Evolutionary conservation across 2,113 vertebrate genomes (phyloP), one percentile per base, ranked within the genome.

Genomic region (Perca flavescens): DNA sequence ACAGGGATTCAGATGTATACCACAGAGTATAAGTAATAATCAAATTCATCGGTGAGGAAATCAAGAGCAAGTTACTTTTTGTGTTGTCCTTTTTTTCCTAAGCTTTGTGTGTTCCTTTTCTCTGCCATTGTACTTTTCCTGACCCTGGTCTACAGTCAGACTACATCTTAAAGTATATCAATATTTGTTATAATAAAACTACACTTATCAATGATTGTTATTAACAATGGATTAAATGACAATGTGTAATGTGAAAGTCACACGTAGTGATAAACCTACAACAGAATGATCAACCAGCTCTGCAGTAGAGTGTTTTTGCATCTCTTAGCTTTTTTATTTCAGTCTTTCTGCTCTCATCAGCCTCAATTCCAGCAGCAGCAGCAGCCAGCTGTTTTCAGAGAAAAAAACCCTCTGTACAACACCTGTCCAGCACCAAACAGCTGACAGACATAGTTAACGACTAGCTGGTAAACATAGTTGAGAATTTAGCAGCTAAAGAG

Each of bases 401-500:
- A 28, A 71, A n/a, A 22, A 22, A 56, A 71, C 21, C 12, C 28
- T n/a, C n/a, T n/a, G n/a, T n/a, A n/a, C n/a, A n/a, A n/a, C n/a
- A n/a, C 28, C 16, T 31, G 2, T 2, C 8, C 21, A 19, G 31
- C 73, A 75, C 1, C 22, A 31, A 49, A 77, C 40, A 14, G 16
- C 36, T n/a, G 50, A 57, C 52, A 52, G 28, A 53, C 53, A 57
- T 28, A 28, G 28, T 4, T 16, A 47, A 54, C 5, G 0, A 40
- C n/a, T 31, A 49, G 19, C 22, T 49, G 22, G 52, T 31, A 13
- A 49, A 57, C 36, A 54, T 5, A 40, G 47, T 31, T 0, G 2
- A 65, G 74, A 7, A 15, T 74, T n/a, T 49, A 47, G 19, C 52
- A 11, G 40, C 74, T 56, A 31, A 56, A 67, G 50, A 76, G 63